A percentile compares a stretch with the other conserved stretches of the same genome.
phyloP scores from a whole-genome alignment of 2,797 vertebrate species.

The Lithobates sylvaticus region DNA sequence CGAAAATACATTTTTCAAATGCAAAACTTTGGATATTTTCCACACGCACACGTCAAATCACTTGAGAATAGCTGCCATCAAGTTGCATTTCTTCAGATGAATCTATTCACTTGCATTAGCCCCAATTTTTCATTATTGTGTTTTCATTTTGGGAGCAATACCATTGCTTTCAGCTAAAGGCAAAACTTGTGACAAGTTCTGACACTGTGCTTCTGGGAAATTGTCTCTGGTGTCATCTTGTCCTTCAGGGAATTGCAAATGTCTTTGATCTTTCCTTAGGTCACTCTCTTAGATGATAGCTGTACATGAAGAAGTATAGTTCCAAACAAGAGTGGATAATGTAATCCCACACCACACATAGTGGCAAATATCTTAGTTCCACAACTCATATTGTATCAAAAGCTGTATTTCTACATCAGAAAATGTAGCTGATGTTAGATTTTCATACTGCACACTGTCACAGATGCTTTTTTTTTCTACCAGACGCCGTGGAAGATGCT shows the following conservation, averaged over 20 bases:
- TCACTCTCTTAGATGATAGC: neutral
- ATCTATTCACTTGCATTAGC: neutral
- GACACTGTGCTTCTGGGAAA: neutral
- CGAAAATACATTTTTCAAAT: neutral
- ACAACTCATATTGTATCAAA: no score
- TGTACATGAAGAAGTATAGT: no score
- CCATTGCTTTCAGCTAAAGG: no score
- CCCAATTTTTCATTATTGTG: neutral
- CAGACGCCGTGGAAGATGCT: no score
- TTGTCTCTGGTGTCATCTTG: neutral
- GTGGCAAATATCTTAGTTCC: no score
- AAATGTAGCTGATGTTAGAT: no score
- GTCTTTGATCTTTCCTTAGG: neutral
- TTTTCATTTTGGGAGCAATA: neutral
- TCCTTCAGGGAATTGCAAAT: neutral
- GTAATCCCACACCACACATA: no score
- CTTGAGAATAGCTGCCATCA: neutral
- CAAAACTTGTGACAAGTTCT: neutral
- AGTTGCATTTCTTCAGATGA: neutral
- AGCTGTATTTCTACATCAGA: no score
- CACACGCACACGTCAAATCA: neutral
- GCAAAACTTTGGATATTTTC: neutral
- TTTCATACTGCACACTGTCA: no score
- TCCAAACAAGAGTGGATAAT: no score
- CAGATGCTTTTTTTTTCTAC: no score